Percentiles rank a stretch among this genome's conserved stretches.
Conservation (phyloP, 1,140 invertebrate species). For the Tetranychus urticae region DNA sequence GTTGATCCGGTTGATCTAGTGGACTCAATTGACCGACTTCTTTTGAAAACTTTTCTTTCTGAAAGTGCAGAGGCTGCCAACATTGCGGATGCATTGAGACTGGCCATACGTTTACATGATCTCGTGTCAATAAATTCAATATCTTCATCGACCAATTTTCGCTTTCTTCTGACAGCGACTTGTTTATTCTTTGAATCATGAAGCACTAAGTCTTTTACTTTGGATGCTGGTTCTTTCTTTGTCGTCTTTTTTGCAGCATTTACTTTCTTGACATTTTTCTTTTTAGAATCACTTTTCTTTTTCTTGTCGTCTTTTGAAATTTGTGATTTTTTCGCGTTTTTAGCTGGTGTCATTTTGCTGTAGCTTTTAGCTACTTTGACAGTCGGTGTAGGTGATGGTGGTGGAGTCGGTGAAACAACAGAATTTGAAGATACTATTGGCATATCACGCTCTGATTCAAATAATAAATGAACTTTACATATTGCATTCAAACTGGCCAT, state of each 20-base stretch:
- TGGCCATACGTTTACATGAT: conserved; percentile 65
- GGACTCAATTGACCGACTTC: not conserved
- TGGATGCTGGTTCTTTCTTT: not conserved
- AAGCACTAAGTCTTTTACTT: not conserved
- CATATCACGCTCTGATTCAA: conserved; percentile 42
- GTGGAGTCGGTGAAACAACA: not conserved
- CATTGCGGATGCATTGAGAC: conserved; percentile 71
- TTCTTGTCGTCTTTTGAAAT: not conserved
- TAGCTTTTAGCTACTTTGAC: not conserved
- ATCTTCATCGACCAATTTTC: conserved; percentile 6
- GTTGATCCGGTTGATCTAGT: not conserved
- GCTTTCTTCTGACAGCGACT: conserved; percentile 1
- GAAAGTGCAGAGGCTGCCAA: conserved; percentile 58
- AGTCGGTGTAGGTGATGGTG: not conserved
- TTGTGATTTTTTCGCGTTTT: not conserved
- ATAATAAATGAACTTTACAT: conserved; percentile 72
- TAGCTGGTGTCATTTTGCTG: not conserved
- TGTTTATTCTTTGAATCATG: not conserved
- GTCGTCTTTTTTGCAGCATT: not conserved
- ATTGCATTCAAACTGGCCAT: conserved; percentile 66
- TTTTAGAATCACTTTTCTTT: not conserved
- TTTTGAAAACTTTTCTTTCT: conserved; percentile 26
- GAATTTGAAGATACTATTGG: not conserved
- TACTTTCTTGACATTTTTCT: not conserved
- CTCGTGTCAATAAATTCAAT: conserved; percentile 14